phyloP scores from a whole-genome alignment of 2,113 vertebrate species.

The Sphyrna mokarran region DNA sequence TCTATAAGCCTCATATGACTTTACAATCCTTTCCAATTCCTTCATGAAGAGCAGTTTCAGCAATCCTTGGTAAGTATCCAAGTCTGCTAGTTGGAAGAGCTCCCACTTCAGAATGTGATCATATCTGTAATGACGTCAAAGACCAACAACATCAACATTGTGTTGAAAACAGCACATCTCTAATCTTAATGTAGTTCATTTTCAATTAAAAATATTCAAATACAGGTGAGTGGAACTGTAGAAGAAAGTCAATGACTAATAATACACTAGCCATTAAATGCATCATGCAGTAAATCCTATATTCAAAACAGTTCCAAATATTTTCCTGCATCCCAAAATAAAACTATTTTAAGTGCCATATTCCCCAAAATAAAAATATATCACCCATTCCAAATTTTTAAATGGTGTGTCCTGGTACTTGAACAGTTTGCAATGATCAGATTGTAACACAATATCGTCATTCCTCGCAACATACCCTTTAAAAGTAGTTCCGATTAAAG shows the following conservation, averaged over 20 bases:
- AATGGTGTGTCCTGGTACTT: too few species aligned
- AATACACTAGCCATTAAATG: not conserved
- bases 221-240: not conserved
- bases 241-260: not conserved
- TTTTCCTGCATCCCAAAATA: not conserved
- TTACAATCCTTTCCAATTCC: conserved; percentile 94
- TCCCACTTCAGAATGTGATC: conserved; percentile 99
- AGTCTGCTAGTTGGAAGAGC: conserved; percentile 91
- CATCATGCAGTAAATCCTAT: not conserved
- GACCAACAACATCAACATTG: not conserved
- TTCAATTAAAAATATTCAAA: not conserved
- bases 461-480: too few species aligned
- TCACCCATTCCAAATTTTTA: not conserved
- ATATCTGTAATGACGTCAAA: conserved; percentile 63
- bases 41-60: conserved; percentile 98
- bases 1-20: conserved; percentile 88
- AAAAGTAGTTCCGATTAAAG: too few species aligned
- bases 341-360: not conserved
- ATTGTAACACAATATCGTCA: not conserved
- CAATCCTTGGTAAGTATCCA: conserved; percentile 98
- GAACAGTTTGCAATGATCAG: not conserved
- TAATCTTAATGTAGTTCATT: not conserved
- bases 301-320: not conserved
- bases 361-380: not conserved
- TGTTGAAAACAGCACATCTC: not conserved